Conservation (phyloP, 2,888 invertebrate species). For the Tachina fera region DNA sequence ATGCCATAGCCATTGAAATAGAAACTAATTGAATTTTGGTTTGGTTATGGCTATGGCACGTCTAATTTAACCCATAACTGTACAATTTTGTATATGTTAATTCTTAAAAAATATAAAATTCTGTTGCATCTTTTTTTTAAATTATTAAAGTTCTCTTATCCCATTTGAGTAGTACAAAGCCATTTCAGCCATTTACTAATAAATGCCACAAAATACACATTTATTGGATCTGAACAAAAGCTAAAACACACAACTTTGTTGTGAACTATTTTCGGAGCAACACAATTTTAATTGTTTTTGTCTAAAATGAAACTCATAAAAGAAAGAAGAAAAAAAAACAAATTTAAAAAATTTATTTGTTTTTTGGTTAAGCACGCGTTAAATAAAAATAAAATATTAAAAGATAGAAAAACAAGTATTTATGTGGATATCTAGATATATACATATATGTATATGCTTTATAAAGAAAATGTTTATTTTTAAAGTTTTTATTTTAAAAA, state of each 20-base stretch:
- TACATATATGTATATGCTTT: background rate
- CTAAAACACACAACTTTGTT: background rate
- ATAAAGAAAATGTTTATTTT: slow-evolving; percentile 36
- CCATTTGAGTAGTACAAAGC: slow-evolving; percentile 18
- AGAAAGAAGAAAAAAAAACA: background rate
- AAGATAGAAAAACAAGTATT: too few species aligned
- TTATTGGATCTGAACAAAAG: slow-evolving; percentile 37
- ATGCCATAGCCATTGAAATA: too few species aligned
- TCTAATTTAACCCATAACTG: too few species aligned
- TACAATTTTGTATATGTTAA: background rate
- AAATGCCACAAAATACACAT: slow-evolving; percentile 35
- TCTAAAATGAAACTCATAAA: slow-evolving; percentile 14
- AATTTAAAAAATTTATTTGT: too few species aligned
- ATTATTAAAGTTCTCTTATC: slow-evolving; percentile 11
- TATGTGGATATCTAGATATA: too few species aligned
- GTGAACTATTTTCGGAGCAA: slow-evolving; percentile 54
- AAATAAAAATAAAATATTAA: too few species aligned
- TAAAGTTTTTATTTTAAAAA: slow-evolving; percentile 40
- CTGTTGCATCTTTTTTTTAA: background rate
- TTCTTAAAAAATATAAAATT: background rate
- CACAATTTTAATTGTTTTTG: slow-evolving; percentile 51
- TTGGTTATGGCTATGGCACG: too few species aligned
- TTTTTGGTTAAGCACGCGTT: too few species aligned
- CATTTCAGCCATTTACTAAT: slow-evolving; percentile 46
- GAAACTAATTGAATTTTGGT: too few species aligned